These are phyloP conservation scores for Araneus ventricosus DNA, from an alignment of 1,140 invertebrate species.

Conservation along the genomic window DNA sequence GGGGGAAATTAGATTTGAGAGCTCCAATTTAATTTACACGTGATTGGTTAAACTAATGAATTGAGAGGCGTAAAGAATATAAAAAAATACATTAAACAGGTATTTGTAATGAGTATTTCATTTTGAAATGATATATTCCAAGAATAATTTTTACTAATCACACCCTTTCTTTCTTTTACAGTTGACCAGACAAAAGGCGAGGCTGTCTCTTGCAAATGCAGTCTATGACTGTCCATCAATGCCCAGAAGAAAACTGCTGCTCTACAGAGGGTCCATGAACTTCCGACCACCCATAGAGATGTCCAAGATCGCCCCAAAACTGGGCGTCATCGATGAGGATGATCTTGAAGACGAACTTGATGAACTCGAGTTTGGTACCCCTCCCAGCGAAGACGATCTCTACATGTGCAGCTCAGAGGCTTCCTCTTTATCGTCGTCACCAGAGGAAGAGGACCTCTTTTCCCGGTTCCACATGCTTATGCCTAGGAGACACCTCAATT, in stretches of 20 bases:
- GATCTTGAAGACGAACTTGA: constrained; percentile 82
- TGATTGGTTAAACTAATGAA: too few species aligned
- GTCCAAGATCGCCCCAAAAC: constrained; percentile 95
- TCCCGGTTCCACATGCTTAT: constrained; percentile 9
- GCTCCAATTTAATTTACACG: too few species aligned
- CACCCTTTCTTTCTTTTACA: neutral
- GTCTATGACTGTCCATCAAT: constrained; percentile 87
- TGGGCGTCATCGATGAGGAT: constrained; percentile 95
- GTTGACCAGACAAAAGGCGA: constrained; percentile 90
- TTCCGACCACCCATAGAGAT: constrained; percentile 93
- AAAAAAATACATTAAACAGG: too few species aligned
- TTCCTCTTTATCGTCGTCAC: constrained; percentile 50
- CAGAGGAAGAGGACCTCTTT: constrained; percentile 58
- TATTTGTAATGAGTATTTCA: too few species aligned
- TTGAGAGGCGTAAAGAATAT: too few species aligned
- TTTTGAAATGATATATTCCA: too few species aligned
- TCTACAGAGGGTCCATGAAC: constrained; percentile 86
- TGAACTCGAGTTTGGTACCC: constrained; percentile 41
- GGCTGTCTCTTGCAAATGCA: constrained; percentile 92
- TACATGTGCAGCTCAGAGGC: constrained; percentile 54
- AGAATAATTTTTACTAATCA: neutral
- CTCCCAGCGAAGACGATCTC: constrained; percentile 45
- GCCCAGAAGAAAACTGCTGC: constrained; percentile 81
- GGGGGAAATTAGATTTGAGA: too few species aligned
- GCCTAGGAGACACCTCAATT: constrained; percentile 32